These are phyloP conservation scores for Oncorhynchus gorbuscha DNA, from an alignment of 2,113 vertebrate species.

Conservation along the genomic window DNA sequence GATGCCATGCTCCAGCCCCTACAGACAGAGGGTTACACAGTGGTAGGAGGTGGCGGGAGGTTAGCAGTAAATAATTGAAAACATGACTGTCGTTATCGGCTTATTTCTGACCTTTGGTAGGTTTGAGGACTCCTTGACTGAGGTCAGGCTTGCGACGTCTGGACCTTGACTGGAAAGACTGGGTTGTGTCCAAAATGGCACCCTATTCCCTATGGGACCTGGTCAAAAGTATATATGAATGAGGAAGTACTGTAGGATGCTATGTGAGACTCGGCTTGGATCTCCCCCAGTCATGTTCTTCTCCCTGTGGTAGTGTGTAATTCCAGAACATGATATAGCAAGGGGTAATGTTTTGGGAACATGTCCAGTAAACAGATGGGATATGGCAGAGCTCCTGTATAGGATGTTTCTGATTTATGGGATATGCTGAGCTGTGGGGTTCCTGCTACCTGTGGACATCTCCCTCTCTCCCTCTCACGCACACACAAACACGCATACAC, in stretches of 20 bases:
- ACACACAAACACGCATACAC: no score
- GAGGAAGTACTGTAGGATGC: no score
- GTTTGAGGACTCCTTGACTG: constrained; percentile 13
- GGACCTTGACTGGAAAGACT: no score
- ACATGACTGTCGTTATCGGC: constrained; percentile 67
- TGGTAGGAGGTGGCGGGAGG: constrained; percentile 23
- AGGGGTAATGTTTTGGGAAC: not conserved
- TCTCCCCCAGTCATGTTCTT: no score
- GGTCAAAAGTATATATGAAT: no score
- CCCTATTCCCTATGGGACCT: no score
- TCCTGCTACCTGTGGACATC: not conserved
- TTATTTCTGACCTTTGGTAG: constrained; percentile 63
- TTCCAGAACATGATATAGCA: no score
- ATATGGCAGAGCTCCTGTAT: not conserved
- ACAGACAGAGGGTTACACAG: constrained; percentile 21
- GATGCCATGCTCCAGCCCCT: constrained; percentile 11
- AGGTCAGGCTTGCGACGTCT: not conserved
- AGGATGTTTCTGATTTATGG: not conserved
- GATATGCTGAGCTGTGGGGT: not conserved
- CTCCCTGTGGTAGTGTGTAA: no score
- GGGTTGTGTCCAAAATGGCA: no score
- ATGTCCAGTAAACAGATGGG: not conserved
- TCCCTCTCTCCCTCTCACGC: no score
- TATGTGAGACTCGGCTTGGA: no score
- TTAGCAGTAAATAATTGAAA: constrained; percentile 55